Percentiles rank a stretch among this genome's conserved stretches.
Conservation (phyloP, 2,888 invertebrate species). For the Galerucella calmariensis region DNA sequence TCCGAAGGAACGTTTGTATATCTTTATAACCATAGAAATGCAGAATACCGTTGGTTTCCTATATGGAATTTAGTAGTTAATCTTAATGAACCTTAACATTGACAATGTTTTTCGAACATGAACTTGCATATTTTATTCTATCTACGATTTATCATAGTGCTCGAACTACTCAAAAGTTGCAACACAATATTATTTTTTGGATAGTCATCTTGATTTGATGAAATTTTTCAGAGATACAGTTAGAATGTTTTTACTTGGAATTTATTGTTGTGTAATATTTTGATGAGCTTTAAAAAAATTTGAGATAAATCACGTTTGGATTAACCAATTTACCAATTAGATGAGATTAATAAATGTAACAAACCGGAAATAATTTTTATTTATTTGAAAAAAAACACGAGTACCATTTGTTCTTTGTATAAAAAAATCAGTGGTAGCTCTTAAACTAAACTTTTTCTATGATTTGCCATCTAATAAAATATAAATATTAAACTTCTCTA, state of each 20-base stretch:
- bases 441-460: too few species aligned
- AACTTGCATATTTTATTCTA: constrained; percentile 38
- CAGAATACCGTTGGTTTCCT: constrained; percentile 25
- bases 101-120: constrained; percentile 37
- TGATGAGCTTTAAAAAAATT: constrained; percentile 17
- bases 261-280: constrained; percentile 30
- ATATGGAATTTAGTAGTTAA: constrained; percentile 20
- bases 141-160: constrained; percentile 32
- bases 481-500: too few species aligned
- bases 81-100: constrained; percentile 38
- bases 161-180: constrained; percentile 31
- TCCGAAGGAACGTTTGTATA: neutral
- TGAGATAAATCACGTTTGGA: neutral
- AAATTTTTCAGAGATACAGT: constrained; percentile 34
- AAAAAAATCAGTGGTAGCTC: too few species aligned
- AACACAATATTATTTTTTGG: constrained; percentile 27
- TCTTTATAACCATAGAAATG: constrained; percentile 5
- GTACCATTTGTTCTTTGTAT: too few species aligned
- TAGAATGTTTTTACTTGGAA: constrained; percentile 33
- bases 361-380: neutral
- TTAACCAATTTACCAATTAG: neutral
- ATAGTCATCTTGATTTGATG: constrained; percentile 41
- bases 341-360: neutral
- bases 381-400: neutral
- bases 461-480: too few species aligned